Evolutionary conservation across 2,888 invertebrate genomes (phyloP), one percentile per base, ranked within the genome.

Genomic region (Dioctria linearis): DNA sequence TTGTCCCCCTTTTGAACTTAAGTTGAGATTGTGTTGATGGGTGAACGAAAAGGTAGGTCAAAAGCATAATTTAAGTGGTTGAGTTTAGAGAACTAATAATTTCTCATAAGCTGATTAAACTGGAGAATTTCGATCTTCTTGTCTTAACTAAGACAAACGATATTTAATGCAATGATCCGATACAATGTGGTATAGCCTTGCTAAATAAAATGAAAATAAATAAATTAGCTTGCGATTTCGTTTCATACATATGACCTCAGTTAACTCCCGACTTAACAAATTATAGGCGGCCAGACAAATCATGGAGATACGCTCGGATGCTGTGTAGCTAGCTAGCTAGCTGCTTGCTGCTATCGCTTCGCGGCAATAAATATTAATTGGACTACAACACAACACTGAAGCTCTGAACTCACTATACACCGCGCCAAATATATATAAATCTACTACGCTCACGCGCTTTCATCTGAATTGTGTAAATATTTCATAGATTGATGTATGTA

Each of bases 331-430:
- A 25, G 25, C 25, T n/a, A 25, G 25, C 25, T 25, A 25, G 25
- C 25, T 25, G 25, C 25, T 25, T 1, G 40, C 40, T 40, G 66
- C 11, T 66, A 57, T 57, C 57, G 57, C 57, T 42, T 57, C 43
- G 59, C 73, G 37, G 57, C 73, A 73, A 73, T 73, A 73, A 73
- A 73, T 73, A 73, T 73, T 73, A 73, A 73, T 73, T 73, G 73
- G 73, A 25, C 73, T 13, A n/a, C 39, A 73, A n/a, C 73, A 73
- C 25, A 25, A 25, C 25, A 25, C 25, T 25, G 25, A 25, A 25
- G 25, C 25, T 25, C 25, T 25, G 25, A 25, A 25, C 25, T 25
- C 25, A 25, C 25, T 25, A 25, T 2, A 25, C 25, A n/a, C n/a
- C n/a, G n/a, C 25, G 25, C 25, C 25, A 25, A 25, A 25, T 25